Evolutionary conservation across 2,888 invertebrate species (phyloP), one percentile per base, ranked within the genome.

Genomic region (Prenolepis imparis): DNA sequence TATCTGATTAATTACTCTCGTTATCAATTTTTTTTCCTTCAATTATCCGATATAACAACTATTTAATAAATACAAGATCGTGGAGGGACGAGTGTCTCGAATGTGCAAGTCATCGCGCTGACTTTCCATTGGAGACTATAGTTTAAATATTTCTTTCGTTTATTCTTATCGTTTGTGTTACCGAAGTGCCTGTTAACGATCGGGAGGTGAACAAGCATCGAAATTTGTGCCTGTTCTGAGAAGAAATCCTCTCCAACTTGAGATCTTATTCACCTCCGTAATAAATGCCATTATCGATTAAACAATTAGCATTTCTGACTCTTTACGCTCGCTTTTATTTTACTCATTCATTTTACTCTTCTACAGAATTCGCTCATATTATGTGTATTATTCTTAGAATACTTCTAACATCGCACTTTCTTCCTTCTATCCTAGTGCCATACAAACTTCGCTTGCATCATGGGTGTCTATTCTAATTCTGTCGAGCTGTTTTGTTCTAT

Each of bases 391-490:
- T 83, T 85, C 85, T 90, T 91, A 89, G 84, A 86, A 88, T 91
- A 86, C 84, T 89, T 89, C 78, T 86, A n/a, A 75, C 82, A 24
- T 66, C 82, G 64, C 87, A 87, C 90, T 89, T 84, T 81, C 89
- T 83, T 86, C 85, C 91, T 87, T 87, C 87, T 87, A 93, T 93
- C 93, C 92, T 93, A 93, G 93, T 93, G 93, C 93, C 92, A 88
- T 90, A 87, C 82, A 87, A 83, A 88, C 87, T 92, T 91, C 91
- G 90, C 92, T 93, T 93, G 93, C 93, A 90, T 90, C 93, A 92
- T 94, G 93, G 93, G 92, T 92, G 88, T 91, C 80, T 88, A 83
- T 78, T 61, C 67, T 57, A 84, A 68, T 63, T 73, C 15, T 82
- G 48, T 66, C 44, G 48, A 78, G 73, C 48, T 83, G 44, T 11